phyloP scores from a whole-genome alignment of 2,113 vertebrate species.

The Syngnathus scovelli region DNA sequence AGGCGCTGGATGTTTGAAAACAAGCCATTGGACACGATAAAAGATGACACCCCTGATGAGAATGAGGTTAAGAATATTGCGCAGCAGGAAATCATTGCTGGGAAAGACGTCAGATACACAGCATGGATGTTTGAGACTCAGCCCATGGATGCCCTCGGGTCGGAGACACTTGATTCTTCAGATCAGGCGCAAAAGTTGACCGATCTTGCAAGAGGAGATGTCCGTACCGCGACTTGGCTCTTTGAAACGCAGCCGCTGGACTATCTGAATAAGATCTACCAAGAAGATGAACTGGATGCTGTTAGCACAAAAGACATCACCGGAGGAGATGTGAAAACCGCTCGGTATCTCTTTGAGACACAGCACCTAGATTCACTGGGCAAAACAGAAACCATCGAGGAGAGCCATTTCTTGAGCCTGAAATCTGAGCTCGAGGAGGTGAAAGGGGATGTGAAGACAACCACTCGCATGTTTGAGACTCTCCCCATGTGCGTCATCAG shows the following conservation, averaged over 20 bases:
- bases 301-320: constrained; percentile 66
- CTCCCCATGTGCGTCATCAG: constrained; percentile 80
- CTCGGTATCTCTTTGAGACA: constrained; percentile 81
- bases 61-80: constrained; percentile 59
- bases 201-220: constrained; percentile 75
- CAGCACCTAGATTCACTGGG: constrained; percentile 76
- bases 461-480: constrained; percentile 80
- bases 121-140: constrained; percentile 87
- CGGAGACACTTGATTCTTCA: constrained; percentile 37
- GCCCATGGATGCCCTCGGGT: constrained; percentile 69
- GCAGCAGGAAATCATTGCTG: constrained; percentile 80
- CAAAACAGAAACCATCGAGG: constrained; percentile 76
- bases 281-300: constrained; percentile 61
- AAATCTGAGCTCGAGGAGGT: constrained; percentile 82
- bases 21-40: constrained; percentile 76
- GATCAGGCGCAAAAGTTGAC: constrained; percentile 60
- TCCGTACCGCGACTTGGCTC: constrained; percentile 72
- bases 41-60: constrained; percentile 73
- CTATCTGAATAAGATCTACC: constrained; percentile 75
- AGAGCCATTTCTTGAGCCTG: constrained; percentile 75
- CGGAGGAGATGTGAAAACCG: constrained; percentile 79
- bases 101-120: constrained; percentile 77
- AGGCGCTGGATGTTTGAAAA: constrained; percentile 83
- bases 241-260: constrained; percentile 82
- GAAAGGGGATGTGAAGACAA: constrained; percentile 80